Evolutionary conservation across 1,140 invertebrate species (phyloP).

Genomic region (Bombus ignitus): DNA sequence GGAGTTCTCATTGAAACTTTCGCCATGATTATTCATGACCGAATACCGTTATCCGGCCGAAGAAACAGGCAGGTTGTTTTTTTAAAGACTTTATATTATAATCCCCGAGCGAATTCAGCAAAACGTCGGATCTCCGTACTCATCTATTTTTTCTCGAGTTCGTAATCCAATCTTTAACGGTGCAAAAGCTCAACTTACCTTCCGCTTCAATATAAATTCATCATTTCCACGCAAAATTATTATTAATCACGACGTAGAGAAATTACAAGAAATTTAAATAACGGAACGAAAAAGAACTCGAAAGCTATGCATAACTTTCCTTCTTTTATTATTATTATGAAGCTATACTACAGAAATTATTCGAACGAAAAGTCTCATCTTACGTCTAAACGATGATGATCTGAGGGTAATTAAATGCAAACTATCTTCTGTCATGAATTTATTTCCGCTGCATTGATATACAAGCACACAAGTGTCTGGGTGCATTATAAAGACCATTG

Average conservation of each 20-base stretch:
- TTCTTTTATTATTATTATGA: background rate
- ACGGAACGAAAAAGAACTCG: background rate
- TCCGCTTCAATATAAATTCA: background rate
- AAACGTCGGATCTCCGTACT: background rate
- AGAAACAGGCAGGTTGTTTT: slow-evolving; percentile 39
- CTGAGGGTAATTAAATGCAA: slow-evolving; percentile 67
- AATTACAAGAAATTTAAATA: background rate
- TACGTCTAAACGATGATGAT: slow-evolving; percentile 36
- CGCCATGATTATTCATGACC: slow-evolving; percentile 46
- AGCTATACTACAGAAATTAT: background rate
- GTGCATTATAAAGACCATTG: slow-evolving; percentile 63
- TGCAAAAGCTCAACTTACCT: slow-evolving; percentile 54
- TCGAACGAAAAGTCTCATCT: background rate
- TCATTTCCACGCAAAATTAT: background rate
- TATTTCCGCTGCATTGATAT: slow-evolving; percentile 71
- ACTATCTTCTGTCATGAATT: slow-evolving; percentile 70
- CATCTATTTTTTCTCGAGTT: slow-evolving; percentile 27
- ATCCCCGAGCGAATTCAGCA: slow-evolving; percentile 27
- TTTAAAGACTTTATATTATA: slow-evolving; percentile 21
- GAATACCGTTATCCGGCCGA: slow-evolving; percentile 39
- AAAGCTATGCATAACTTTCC: too few species aligned
- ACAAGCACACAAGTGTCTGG: slow-evolving; percentile 65
- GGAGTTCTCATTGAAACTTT: slow-evolving; percentile 23
- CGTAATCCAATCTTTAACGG: slow-evolving; percentile 19
- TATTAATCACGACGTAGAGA: background rate